Percentiles rank a stretch among this genome's conserved stretches.
Conservation (phyloP, 2,797 vertebrate genomes). For the Poeciliopsis turneri region DNA sequence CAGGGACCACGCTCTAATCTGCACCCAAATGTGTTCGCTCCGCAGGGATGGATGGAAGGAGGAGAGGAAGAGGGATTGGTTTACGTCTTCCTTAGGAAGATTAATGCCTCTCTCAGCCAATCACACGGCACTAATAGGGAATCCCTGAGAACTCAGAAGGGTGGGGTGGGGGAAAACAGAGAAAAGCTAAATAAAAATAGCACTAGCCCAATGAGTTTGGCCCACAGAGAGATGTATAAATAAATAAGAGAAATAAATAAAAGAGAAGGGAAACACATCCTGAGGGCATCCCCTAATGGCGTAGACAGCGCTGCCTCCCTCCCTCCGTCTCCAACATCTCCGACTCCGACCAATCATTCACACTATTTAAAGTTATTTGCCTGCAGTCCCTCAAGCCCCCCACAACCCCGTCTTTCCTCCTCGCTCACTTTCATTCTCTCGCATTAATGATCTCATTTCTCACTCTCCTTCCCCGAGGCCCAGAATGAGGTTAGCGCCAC, state of each 20-base stretch:
- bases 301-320: constrained; percentile 50
- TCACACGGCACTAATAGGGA: constrained; percentile 63
- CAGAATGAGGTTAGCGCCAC: constrained; percentile 70
- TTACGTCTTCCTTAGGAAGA: constrained; percentile 53
- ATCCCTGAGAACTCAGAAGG: constrained; percentile 66
- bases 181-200: constrained; percentile 61
- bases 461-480: constrained; percentile 70
- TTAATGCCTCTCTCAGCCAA: constrained; percentile 67
- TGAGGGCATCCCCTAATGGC: constrained; percentile 77
- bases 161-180: neutral
- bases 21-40: constrained; percentile 34
- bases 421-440: constrained; percentile 68
- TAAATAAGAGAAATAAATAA: constrained; percentile 79
- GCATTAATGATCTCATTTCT: constrained; percentile 80
- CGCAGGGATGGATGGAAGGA: constrained; percentile 15
- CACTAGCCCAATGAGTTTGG: constrained; percentile 46
- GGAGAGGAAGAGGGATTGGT: constrained; percentile 22
- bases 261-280: constrained; percentile 77
- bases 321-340: constrained; percentile 41
- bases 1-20: constrained; percentile 51
- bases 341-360: constrained; percentile 68
- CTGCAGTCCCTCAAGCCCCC: constrained; percentile 45
- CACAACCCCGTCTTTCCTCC: neutral
- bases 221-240: constrained; percentile 69
- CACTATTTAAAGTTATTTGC: constrained; percentile 72